Percentiles rank a stretch among this genome's conserved stretches.
Conservation (phyloP, 1,140 invertebrate species). For the Ectropis grisescens region DNA sequence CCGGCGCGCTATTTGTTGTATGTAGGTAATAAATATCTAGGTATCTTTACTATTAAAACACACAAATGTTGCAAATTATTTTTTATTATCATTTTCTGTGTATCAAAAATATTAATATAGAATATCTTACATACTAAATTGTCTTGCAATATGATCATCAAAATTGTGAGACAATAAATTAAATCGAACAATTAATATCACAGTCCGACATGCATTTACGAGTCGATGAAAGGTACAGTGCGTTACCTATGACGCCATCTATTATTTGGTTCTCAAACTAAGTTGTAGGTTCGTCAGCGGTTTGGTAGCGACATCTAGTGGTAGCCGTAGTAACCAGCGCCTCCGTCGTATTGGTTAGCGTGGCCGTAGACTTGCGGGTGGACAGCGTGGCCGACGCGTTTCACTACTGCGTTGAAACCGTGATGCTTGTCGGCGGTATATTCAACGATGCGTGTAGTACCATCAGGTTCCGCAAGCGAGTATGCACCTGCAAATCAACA, state of each 20-base stretch:
- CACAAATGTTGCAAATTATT: no score
- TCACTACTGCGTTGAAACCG: constrained; percentile 70
- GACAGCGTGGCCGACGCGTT: constrained; percentile 65
- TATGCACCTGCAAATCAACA: constrained; percentile 56
- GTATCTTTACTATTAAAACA: no score
- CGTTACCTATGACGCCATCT: constrained; percentile 5
- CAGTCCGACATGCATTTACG: constrained; percentile 7
- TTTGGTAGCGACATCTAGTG: constrained; percentile 44
- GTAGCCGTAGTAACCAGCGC: constrained; percentile 39
- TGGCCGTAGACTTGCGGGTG: constrained; percentile 58
- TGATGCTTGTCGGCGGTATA: constrained; percentile 69
- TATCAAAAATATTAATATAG: no score
- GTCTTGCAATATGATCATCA: neutral
- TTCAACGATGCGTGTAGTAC: constrained; percentile 70
- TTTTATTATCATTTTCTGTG: no score
- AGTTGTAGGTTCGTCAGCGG: neutral
- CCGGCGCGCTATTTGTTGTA: no score
- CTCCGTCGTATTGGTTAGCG: constrained; percentile 22
- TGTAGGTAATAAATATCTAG: no score
- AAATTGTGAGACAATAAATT: constrained; percentile 1
- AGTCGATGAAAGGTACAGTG: constrained; percentile 2
- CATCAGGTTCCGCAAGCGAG: constrained; percentile 72
- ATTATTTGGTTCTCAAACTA: neutral
- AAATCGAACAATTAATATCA: constrained; percentile 14
- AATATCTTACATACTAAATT: no score